phyloP scores from a whole-genome alignment of 2,888 invertebrate genomes.

The Lysandra bellargus region DNA sequence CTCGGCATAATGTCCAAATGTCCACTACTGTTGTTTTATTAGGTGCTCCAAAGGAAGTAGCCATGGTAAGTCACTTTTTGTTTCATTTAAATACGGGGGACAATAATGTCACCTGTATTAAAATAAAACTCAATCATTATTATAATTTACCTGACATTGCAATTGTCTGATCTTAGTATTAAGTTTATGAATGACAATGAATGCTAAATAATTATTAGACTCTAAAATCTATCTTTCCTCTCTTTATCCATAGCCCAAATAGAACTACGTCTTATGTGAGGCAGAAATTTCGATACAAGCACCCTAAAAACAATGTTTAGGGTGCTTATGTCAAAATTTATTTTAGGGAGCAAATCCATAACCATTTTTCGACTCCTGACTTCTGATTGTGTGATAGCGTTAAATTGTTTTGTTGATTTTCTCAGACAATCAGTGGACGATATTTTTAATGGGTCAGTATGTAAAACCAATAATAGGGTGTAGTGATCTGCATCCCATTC shows the following conservation, averaged over 20 bases:
- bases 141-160: too few relatives aligned
- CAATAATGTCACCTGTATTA: background rate
- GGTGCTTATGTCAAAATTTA: too few relatives aligned
- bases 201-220: too few relatives aligned
- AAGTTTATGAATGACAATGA: too few relatives aligned
- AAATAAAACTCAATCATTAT: too few relatives aligned
- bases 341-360: too few relatives aligned
- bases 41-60: constrained; percentile 29
- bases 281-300: too few relatives aligned
- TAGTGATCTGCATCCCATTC: constrained; percentile 51
- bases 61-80: constrained; percentile 5
- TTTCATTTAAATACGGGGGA: background rate
- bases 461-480: constrained; percentile 42
- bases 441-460: constrained; percentile 9
- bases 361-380: background rate
- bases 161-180: too few relatives aligned
- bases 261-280: too few relatives aligned
- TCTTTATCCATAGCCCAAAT: too few relatives aligned
- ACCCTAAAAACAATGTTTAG: too few relatives aligned
- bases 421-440: background rate
- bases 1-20: constrained; percentile 39
- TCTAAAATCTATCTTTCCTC: too few relatives aligned
- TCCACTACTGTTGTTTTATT: constrained; percentile 36
- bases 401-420: background rate
- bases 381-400: background rate